Evolutionary conservation across 53 echinoderm and acorn worm genomes (phyloP).

Genomic region (Zoroaster sp.): DNA sequence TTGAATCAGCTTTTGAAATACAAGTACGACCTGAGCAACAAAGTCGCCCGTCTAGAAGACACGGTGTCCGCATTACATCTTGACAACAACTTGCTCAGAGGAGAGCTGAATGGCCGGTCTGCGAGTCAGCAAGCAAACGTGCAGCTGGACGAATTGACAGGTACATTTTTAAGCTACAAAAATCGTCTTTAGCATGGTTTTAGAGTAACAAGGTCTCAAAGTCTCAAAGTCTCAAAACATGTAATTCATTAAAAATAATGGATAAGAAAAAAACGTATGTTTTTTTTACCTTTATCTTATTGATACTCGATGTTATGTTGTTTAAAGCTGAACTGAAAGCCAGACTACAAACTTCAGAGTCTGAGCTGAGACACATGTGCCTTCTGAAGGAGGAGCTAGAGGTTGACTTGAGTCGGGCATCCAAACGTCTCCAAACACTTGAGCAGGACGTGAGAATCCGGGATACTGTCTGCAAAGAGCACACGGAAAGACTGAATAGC

Average conservation of each 20-base stretch:
- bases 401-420: neutral
- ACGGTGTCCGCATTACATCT: constrained; percentile 53
- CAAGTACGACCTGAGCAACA: constrained; percentile 43
- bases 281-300: too few relatives aligned
- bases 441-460: constrained; percentile 18
- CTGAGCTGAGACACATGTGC: neutral
- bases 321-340: constrained; percentile 12
- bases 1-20: constrained; percentile 41
- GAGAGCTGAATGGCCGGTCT: constrained; percentile 1
- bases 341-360: neutral
- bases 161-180: neutral
- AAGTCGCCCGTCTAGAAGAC: constrained; percentile 35
- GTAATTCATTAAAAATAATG: too few relatives aligned
- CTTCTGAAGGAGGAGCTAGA: neutral
- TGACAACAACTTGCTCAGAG: constrained; percentile 51
- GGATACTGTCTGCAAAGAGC: constrained; percentile 33
- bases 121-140: constrained; percentile 5
- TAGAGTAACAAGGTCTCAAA: neutral
- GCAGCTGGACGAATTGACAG: constrained; percentile 39
- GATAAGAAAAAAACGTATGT: too few relatives aligned
- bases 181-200: neutral
- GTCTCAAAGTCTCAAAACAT: neutral
- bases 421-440: constrained; percentile 13
- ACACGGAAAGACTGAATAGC: constrained; percentile 10
- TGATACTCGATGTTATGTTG: too few relatives aligned